Conservation (phyloP, 1,140 invertebrate genomes). For the Calosoma granatense region DNA sequence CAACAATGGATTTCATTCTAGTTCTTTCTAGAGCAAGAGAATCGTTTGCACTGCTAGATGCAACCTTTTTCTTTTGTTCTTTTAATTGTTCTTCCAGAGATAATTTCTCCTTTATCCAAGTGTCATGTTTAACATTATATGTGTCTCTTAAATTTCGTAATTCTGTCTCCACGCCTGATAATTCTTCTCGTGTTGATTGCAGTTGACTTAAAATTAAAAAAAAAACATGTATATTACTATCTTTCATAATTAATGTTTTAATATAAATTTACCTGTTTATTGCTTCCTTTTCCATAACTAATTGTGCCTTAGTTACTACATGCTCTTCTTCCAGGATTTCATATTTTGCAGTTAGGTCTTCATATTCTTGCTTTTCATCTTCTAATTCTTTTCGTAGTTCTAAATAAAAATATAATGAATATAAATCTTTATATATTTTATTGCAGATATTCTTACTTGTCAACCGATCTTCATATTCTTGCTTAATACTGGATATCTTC, state of each 20-base stretch:
- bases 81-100: slow-evolving; percentile 57
- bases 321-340: slow-evolving; percentile 75
- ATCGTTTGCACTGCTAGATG: slow-evolving; percentile 34
- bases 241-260: not conserved
- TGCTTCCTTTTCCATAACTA: slow-evolving; percentile 67
- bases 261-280: slow-evolving; percentile 45
- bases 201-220: slow-evolving; percentile 33
- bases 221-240: not conserved
- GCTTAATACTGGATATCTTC: slow-evolving; percentile 52
- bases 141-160: slow-evolving; percentile 56
- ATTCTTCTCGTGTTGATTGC: slow-evolving; percentile 41
- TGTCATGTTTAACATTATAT: slow-evolving; percentile 53
- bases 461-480: slow-evolving; percentile 54
- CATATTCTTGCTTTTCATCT: slow-evolving; percentile 59
- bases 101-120: slow-evolving; percentile 65
- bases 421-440: slow-evolving; percentile 18
- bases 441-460: slow-evolving; percentile 41
- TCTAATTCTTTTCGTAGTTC: slow-evolving; percentile 55
- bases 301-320: slow-evolving; percentile 62
- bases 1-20: slow-evolving; percentile 54
- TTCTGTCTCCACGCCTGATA: slow-evolving; percentile 50
- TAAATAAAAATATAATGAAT: slow-evolving; percentile 35
- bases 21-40: slow-evolving; percentile 51
- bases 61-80: slow-evolving; percentile 50
- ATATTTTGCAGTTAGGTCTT: slow-evolving; percentile 70